Conservation (phyloP, 2,888 invertebrate genomes). For the Tetranychus piercei region DNA sequence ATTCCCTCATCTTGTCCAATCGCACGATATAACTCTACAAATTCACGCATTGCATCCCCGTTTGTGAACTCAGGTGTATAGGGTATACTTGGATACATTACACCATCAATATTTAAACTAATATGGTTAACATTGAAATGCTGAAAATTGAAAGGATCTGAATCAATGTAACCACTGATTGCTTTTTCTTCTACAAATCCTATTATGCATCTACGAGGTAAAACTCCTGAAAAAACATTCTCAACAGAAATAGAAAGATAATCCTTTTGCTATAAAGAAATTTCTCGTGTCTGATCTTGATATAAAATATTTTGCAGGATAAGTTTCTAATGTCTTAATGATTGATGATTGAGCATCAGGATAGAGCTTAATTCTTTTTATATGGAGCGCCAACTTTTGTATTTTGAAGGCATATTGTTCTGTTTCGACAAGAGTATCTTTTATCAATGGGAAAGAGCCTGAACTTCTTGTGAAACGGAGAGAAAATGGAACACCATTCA, state of each 20-base stretch:
- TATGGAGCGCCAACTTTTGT: too few species aligned
- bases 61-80: background rate
- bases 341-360: too few species aligned
- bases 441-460: too few species aligned
- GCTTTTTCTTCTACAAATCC: slow-evolving; percentile 27
- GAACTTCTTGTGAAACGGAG: background rate
- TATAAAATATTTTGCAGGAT: slow-evolving; percentile 26
- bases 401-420: too few species aligned
- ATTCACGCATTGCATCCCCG: background rate
- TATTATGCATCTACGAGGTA: slow-evolving; percentile 30
- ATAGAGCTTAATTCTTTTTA: too few species aligned
- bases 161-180: slow-evolving; percentile 25
- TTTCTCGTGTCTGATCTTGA: slow-evolving; percentile 24
- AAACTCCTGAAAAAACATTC: slow-evolving; percentile 29
- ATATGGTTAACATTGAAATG: background rate
- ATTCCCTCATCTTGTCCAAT: background rate
- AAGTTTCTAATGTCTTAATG: background rate
- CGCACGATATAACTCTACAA: background rate
- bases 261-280: slow-evolving; percentile 27
- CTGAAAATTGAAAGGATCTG: background rate
- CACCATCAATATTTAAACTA: background rate
- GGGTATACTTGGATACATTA: too few species aligned
- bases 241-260: slow-evolving; percentile 29
- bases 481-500: background rate
- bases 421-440: too few species aligned